Evolutionary conservation across 1,140 invertebrate species (phyloP).

Genomic region (Venturia canescens): DNA sequence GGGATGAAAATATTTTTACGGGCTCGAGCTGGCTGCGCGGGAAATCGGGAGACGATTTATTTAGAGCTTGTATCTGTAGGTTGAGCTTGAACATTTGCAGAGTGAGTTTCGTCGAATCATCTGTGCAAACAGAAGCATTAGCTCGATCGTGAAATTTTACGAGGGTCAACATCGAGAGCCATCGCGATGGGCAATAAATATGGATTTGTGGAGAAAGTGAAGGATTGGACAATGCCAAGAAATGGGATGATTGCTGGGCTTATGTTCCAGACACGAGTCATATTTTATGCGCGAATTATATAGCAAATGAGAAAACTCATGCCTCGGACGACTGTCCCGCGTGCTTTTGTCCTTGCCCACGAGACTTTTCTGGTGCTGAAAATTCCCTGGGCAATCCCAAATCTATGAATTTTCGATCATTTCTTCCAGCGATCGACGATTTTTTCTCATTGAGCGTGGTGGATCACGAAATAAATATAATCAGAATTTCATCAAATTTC

Average conservation of each 20-base stretch:
- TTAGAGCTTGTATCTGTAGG: neutral
- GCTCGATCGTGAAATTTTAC: slow-evolving; percentile 20
- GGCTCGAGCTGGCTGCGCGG: neutral
- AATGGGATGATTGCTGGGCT: neutral
- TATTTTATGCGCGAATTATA: neutral
- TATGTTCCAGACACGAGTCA: too few relatives aligned
- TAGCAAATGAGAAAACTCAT: neutral
- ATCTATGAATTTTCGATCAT: too few relatives aligned
- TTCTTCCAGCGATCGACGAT: too few relatives aligned
- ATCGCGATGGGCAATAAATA: slow-evolving; percentile 22
- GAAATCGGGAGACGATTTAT: neutral
- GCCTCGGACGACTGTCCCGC: too few relatives aligned
- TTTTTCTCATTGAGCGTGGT: too few relatives aligned
- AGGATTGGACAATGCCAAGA: neutral
- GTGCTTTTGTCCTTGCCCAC: too few relatives aligned
- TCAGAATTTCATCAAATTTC: too few relatives aligned
- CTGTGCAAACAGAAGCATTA: slow-evolving; percentile 40
- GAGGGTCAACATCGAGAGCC: slow-evolving; percentile 14
- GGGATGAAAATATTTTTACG: neutral
- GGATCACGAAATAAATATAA: too few relatives aligned
- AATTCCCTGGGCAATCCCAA: too few relatives aligned
- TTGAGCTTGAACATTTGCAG: neutral
- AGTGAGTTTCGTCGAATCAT: slow-evolving; percentile 15
- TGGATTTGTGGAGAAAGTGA: slow-evolving; percentile 30
- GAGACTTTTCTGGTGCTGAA: too few relatives aligned